Base-by-base conservation (phyloP, 2,888 invertebrate species). In the Abrostola tripartita region DNA sequence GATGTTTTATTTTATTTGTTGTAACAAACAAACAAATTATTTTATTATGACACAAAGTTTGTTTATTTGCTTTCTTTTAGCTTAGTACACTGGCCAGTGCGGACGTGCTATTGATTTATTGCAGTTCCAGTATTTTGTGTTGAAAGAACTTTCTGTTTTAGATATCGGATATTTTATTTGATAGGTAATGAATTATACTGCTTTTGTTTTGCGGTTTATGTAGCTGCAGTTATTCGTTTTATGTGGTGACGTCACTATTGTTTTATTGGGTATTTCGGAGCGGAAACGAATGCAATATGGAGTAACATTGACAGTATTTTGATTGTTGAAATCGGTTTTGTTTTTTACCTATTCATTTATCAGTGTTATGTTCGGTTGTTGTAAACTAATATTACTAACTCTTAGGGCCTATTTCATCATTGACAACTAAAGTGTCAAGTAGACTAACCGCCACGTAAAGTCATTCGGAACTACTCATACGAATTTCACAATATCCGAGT, bases 121-220 rank as follows among this genome's bases (percentile, higher is more conserved):
- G 41, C 14, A 35, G 37, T 54, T 51, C 9, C 40, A 50, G 61
- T 58, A 38, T 49, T 0, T 36, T 14, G 38, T 11, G 38, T 52
- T 44, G 4, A 42, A 53, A 73, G 52, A 2, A 24, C 24, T 68
- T 61, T 36, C 47, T 54, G 44, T 51, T 41, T 40, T 40, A 12
- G 6, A 11, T 51, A 54, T 35, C 24, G 42, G 9, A 35, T 4
- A 54, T 49, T 73, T 58, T 49, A 44, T 74, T 61, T 38, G 40
- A 44, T 49, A 57, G 59, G 74, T 63, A 69, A 68, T 63, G 51
- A 62, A 56, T 68, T 71, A 71, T 71, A 63, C 44, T 44, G 56
- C 42, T 35, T 51, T 44, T 42, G 8, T 11, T 54, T 12, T 49
- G 50, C 74, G 62, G 56, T 47, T 37, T 71, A 68, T 62, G 52